Conservation (phyloP, 2,888 invertebrate species). For the Thereva unica region DNA sequence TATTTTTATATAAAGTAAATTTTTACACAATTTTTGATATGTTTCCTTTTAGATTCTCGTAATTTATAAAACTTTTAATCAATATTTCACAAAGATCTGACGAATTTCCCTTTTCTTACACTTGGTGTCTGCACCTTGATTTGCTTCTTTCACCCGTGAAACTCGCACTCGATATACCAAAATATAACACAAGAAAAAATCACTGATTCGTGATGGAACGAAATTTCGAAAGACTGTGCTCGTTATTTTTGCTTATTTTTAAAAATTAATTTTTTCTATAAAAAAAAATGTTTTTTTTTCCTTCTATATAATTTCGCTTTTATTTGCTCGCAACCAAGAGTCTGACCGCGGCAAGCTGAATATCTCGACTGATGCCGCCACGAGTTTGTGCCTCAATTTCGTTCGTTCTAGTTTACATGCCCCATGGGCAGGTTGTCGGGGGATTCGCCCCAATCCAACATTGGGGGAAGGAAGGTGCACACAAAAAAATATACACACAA, state of each 20-base stretch:
- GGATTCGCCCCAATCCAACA: not conserved
- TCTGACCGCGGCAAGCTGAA: slow-evolving; percentile 36
- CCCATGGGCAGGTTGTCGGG: not conserved
- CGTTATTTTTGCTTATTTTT: no score
- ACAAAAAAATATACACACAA: no score
- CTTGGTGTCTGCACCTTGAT: no score
- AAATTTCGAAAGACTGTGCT: no score
- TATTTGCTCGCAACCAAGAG: slow-evolving; percentile 7
- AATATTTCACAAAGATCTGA: no score
- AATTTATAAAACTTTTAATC: no score
- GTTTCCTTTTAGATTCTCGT: not conserved
- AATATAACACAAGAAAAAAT: no score
- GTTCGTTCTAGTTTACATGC: slow-evolving; percentile 14
- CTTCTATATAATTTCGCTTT: slow-evolving; percentile 4
- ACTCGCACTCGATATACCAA: no score
- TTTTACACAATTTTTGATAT: not conserved
- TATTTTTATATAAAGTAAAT: not conserved
- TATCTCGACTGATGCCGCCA: slow-evolving; percentile 38
- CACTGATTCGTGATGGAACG: no score
- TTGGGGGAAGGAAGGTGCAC: not conserved
- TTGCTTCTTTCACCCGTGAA: no score
- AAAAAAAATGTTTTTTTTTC: no score
- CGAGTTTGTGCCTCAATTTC: slow-evolving; percentile 5
- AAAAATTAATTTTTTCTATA: not conserved
- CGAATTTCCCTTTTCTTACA: no score